Conservation (phyloP, 2,888 invertebrate genomes). For the Eurois occulta region DNA sequence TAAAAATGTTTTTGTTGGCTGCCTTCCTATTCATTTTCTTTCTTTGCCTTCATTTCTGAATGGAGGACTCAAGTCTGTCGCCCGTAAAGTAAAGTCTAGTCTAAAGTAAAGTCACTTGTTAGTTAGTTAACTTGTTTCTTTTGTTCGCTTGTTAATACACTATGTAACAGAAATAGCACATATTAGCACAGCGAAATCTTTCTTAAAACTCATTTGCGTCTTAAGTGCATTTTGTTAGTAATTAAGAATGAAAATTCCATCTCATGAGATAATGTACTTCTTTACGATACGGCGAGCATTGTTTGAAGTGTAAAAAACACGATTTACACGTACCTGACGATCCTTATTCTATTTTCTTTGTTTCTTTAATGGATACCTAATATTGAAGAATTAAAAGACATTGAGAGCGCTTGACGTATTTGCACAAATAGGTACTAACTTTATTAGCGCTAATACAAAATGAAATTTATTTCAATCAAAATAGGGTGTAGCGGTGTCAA, state of each 20-base stretch:
- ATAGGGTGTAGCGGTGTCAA: slow-evolving; percentile 1
- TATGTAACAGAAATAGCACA: not conserved
- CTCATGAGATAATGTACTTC: not conserved
- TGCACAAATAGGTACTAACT: not conserved
- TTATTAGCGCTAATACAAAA: not conserved
- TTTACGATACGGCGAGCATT: not conserved
- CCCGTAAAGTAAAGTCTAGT: too few relatives aligned
- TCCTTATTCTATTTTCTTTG: too few relatives aligned
- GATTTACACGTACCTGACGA: not conserved
- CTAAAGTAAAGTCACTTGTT: too few relatives aligned
- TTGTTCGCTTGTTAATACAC: not conserved
- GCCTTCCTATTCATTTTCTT: not conserved
- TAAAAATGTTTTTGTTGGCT: too few relatives aligned
- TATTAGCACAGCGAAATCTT: not conserved
- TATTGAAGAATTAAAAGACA: not conserved
- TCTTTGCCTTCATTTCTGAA: not conserved
- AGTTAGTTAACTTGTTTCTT: too few relatives aligned
- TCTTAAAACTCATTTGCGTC: not conserved
- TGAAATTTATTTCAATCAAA: not conserved
- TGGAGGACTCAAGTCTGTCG: too few relatives aligned
- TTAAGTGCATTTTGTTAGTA: not conserved
- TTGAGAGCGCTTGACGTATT: not conserved
- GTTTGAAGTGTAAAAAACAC: not conserved
- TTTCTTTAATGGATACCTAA: too few relatives aligned
- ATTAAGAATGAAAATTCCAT: not conserved